Conservation (phyloP, 2,797 vertebrate species). For the Capromys pilorides region DNA sequence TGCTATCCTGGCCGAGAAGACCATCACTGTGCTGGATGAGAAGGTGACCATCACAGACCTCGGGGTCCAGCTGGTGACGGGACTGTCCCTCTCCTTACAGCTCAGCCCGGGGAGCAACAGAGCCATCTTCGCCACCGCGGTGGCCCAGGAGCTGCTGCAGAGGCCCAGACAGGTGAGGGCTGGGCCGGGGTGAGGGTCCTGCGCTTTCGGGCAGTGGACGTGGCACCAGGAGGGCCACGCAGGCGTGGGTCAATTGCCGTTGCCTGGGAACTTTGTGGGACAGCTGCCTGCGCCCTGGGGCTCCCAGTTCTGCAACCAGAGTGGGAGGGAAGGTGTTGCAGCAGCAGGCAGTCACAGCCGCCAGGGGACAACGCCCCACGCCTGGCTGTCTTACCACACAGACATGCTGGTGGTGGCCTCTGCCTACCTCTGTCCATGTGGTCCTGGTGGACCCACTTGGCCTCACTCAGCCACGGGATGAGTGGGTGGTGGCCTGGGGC, state of each 20-base stretch:
- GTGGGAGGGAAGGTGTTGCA: background rate
- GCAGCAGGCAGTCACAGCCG: background rate
- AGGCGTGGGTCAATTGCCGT: background rate
- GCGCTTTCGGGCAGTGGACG: too few relatives aligned
- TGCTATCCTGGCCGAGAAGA: constrained; percentile 92
- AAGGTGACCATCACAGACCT: constrained; percentile 95
- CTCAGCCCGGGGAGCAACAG: constrained; percentile 94
- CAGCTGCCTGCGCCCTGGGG: background rate
- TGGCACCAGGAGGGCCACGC: too few relatives aligned
- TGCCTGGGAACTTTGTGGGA: background rate
- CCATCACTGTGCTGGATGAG: constrained; percentile 92
- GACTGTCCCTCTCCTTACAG: constrained; percentile 91
- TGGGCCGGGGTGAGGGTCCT: accelerated
- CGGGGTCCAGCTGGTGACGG: constrained; percentile 92
- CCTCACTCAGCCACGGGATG: background rate
- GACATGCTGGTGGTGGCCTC: background rate
- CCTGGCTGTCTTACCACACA: background rate
- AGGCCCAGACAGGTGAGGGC: constrained; percentile 90
- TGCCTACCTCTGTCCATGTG: background rate
- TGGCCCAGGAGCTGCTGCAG: constrained; percentile 91
- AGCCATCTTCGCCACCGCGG: constrained; percentile 91
- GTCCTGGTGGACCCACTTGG: accelerated
- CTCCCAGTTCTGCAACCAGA: background rate
- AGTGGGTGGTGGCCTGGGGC: too few relatives aligned
- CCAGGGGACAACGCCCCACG: background rate